Base-by-base conservation (phyloP, 2,888 invertebrate species). In the Chrysomela aeneicollis region DNA sequence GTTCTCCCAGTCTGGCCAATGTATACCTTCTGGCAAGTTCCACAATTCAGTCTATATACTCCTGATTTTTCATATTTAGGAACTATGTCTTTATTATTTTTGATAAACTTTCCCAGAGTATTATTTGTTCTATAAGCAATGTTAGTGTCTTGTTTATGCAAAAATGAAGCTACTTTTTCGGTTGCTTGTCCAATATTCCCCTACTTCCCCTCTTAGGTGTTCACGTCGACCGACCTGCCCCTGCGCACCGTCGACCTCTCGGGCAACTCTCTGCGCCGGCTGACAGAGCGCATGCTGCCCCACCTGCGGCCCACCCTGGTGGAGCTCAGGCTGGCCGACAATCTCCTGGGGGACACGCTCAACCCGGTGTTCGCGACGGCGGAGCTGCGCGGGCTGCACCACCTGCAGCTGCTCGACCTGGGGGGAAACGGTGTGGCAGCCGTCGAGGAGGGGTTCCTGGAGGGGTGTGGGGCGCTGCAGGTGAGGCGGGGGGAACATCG, bases 321-420 rank as follows among this genome's bases (percentile, higher is more conserved):
- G 18, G 90, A 90, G 73, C 80, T 95, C 42, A 86, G 88, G 15
- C 82, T 96, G 59, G 87, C 91, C 26, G 89, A 93, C 76, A 96
- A 96, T 79, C 84, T 93, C n/a, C 85, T 96, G 26, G 95, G 95
- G 0, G 95, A 95, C 79, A 93, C 92, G 75, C 83, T 95, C 26
- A 95, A 95, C 82, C 95, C 95, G 0, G 94, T 95, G 71, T 95
- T 95, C 82, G 93, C 94, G 18, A 92, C 92, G 47, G 90, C 90
- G 30, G 95, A 95, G 81, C 89, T 95, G 67, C 92, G 92, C 73
- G 90, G 91, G 15, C 82, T 95, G 67, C 87, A 87, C 2, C 88
- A 90, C 65, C 84, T 95, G 60, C 87, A 89, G 76, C 82, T 91
- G 37, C 82, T 96, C 62, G 94, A 95, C 79, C 84, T 96, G 49